Base-by-base conservation (phyloP, 2,888 invertebrate species). In the Acanthosepion esculentum region DNA sequence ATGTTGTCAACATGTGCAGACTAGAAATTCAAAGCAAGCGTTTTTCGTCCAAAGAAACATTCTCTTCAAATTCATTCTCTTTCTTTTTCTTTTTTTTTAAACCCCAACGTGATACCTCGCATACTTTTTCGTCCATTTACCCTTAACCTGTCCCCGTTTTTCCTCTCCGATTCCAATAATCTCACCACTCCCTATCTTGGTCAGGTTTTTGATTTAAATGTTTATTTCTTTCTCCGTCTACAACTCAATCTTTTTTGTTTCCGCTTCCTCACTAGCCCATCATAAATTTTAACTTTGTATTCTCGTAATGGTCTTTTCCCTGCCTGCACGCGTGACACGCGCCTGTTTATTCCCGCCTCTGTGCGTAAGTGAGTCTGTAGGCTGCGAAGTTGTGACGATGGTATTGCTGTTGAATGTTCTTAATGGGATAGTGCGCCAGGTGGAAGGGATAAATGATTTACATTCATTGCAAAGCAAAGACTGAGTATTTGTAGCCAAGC, bases 321-420 rank as follows among this genome's bases (percentile, higher is more conserved):
- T 78, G 78, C 33, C 78, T 15, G 78, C 33, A 78, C n/a, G n/a
- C 33, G 23, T n/a, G 78, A n/a, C n/a, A 78, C 78, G 78, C 33
- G 78, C n/a, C 78, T 78, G 78, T 78, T 78, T n/a, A 33, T 78
- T n/a, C 15, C n/a, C 33, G n/a, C 33, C 78, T 78, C n/a, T 78
- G n/a, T 78, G 78, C 78, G n/a, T 78, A n/a, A n/a, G n/a, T 15
- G n/a, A 78, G n/a, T n/a, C 15, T 78, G n/a, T 78, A 78, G 78
- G n/a, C 33, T 15, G n/a, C 12, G n/a, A 78, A n/a, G 78, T 33
- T 78, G n/a, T n/a, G 78, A 5, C 23, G 59, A 59, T n/a, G 33
- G 78, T 78, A 78, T 78, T 15, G 78, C 78, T 78, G 78, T 78
- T 78, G n/a, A 78, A n/a, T 78, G 78, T 78, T 78, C 78, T 78